phyloP scores from a whole-genome alignment of 2,888 invertebrate genomes.

The Ormyrus nitidulus region DNA sequence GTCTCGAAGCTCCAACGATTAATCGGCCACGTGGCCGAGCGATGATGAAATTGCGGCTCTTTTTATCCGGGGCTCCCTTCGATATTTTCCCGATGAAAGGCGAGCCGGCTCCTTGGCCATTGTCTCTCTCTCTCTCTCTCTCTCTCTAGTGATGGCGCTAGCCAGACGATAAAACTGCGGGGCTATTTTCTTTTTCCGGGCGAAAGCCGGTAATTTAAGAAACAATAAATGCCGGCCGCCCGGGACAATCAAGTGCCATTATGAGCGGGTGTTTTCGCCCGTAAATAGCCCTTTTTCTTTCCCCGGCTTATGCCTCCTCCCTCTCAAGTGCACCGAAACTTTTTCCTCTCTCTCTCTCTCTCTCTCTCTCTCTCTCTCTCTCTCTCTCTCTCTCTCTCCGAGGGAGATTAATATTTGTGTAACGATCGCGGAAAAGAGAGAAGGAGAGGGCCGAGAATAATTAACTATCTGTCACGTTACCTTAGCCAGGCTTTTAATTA shows the following conservation, averaged over 20 bases:
- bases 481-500: constrained; percentile 50
- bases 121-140: constrained; percentile 7
- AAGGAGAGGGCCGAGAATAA: constrained; percentile 36
- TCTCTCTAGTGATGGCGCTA: neutral
- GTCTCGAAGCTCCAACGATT: constrained; percentile 13
- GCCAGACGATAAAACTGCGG: constrained; percentile 36
- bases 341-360: too few relatives aligned
- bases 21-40: constrained; percentile 23
- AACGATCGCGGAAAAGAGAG: constrained; percentile 40
- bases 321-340: constrained; percentile 19
- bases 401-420: constrained; percentile 55
- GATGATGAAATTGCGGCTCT: constrained; percentile 48
- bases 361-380: too few relatives aligned
- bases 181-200: constrained; percentile 23
- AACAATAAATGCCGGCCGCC: constrained; percentile 53
- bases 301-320: neutral
- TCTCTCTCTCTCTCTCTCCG: neutral
- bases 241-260: constrained; percentile 51
- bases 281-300: constrained; percentile 51
- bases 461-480: constrained; percentile 54
- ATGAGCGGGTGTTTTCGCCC: constrained; percentile 43
- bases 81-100: constrained; percentile 46
- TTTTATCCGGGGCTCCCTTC: constrained; percentile 15
- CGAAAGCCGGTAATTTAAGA: constrained; percentile 52
- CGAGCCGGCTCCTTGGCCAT: constrained; percentile 18